Base-by-base conservation (phyloP, 2,888 invertebrate genomes). In the Mimachlamys varia region DNA sequence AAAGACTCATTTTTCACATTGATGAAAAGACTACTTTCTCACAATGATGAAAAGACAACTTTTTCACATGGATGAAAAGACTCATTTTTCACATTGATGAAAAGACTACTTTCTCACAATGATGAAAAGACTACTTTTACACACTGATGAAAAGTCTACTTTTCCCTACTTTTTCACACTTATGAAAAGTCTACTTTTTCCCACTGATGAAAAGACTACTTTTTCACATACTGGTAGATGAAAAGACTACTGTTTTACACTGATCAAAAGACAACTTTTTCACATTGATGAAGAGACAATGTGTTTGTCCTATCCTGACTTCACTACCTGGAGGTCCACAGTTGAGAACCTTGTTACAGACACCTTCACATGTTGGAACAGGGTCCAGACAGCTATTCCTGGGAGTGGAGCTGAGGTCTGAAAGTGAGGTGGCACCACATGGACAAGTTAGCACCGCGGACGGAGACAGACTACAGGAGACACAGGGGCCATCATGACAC, bases 401-500 rank as follows among this genome's bases (percentile, higher is more conserved):
- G 49, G 92, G 91, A 10, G 92, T 89, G 0, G 37, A 91, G 27
- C 91, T 88, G 33, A 96, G 91, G 22, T 95, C 94, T 44, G 90
- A 49, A 37, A 98, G 96, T 0, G 97, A 96, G 62, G 97, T 97
- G 96, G 98, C 98, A 0, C 98, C 98, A 96, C 99, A 99, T 0
- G 98, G 98, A 95, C 99, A 99, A 76, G 97, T 97, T 10, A 97
- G 97, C 17, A 98, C 97, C 55, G 97, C 96, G 22, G 97, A 97
- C 0, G 98, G 98, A 90, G 97, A 97, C 27, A 97, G 96, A 0
- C 94, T 93, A 96, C 99, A 99, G 0, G 97, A 96, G 10, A 97
- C 97, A 95, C 98, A 98, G 0, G 97, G 96, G 0, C 97, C 98
- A 0, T 97, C 96, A 96, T 98, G 98, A 95, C 98, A 98, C 2